Evolutionary conservation across 2,888 invertebrate species (phyloP), one percentile per base, ranked within the genome.

Genomic region (Piscicola geometra): DNA sequence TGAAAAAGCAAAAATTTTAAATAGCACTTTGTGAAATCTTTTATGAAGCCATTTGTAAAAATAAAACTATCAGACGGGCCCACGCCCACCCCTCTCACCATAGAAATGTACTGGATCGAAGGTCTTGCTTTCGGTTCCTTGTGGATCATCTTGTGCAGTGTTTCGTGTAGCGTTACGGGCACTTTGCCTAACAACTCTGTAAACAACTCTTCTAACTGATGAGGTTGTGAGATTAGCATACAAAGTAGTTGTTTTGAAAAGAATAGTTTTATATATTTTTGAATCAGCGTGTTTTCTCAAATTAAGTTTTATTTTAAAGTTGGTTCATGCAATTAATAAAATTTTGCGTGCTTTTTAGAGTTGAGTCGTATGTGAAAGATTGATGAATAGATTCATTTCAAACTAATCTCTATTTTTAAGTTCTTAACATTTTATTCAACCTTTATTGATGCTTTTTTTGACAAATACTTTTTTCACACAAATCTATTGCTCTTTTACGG

Each of bases 101-200:
- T 89, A 50, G 93, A 91, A 80, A 98, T 89, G 75, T 94, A 89
- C 85, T 95, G 94, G 41, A 95, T 92, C 33, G 92, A 92, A 9
- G 97, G 97, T 80, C 98, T 89, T 79, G 92, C 90, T 79, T 92
- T 89, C 0, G 93, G 90, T 83, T 97, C 94, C 79, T 90, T 90
- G 81, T 90, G 90, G 76, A 95, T 88, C 82, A 96, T 89, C 78
- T 94, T 86, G 78, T 86, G 89, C 74, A 91, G 90, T 0, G 93
- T 93, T 86, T 96, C 96, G 83, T 93, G 93, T 73, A 97, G 88
- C 0, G 91, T 91, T 69, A 90, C 86, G 9, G 95, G 94, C 81
- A 96, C 89, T 79, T 90, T 88, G 15, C 91, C 90, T 81, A 94
- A 86, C 80, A 94, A 89, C 81, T 90, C 89, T 81, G 89, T 89